Conservation (phyloP, 2,113 vertebrate species). For the Upupa epops region DNA sequence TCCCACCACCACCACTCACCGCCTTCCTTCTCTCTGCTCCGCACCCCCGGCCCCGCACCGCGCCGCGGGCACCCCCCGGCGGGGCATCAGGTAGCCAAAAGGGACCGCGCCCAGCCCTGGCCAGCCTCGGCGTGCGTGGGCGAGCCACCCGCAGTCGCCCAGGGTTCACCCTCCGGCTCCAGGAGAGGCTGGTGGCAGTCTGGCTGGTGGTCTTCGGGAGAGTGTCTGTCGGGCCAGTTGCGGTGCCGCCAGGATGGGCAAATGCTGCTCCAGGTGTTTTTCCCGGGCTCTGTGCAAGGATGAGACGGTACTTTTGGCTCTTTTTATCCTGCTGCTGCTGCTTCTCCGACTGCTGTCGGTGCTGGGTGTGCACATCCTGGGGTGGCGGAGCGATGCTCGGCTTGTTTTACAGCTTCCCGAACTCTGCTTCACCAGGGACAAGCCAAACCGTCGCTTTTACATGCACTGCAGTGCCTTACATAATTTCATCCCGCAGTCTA, state of each 20-base stretch:
- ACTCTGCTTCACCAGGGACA: not conserved
- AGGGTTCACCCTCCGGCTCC: not conserved
- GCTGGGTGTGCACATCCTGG: not conserved
- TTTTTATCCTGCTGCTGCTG: constrained; percentile 14
- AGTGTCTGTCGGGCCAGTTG: not conserved
- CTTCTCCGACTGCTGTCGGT: not conserved
- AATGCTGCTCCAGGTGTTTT: constrained; percentile 81
- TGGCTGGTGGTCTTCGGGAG: not conserved
- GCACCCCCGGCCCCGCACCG: not conserved
- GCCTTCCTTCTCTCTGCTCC: not conserved
- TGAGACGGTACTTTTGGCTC: constrained; percentile 81
- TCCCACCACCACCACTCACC: not conserved
- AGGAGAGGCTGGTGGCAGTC: not conserved
- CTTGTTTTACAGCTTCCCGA: not conserved
- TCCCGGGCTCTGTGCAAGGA: constrained; percentile 79
- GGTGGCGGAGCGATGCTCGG: not conserved
- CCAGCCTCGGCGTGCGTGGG: not conserved
- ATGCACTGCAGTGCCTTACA: constrained; percentile 73
- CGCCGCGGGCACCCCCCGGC: not conserved
- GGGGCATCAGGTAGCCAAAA: constrained; percentile 43
- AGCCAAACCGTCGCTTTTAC: not conserved
- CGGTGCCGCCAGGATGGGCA: constrained; percentile 79
- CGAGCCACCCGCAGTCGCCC: not conserved
- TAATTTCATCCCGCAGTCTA: constrained; percentile 64
- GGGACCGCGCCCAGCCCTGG: not conserved